Evolutionary conservation across 2,113 vertebrate genomes (phyloP).

Genomic region (Gallinago jamesoni): DNA sequence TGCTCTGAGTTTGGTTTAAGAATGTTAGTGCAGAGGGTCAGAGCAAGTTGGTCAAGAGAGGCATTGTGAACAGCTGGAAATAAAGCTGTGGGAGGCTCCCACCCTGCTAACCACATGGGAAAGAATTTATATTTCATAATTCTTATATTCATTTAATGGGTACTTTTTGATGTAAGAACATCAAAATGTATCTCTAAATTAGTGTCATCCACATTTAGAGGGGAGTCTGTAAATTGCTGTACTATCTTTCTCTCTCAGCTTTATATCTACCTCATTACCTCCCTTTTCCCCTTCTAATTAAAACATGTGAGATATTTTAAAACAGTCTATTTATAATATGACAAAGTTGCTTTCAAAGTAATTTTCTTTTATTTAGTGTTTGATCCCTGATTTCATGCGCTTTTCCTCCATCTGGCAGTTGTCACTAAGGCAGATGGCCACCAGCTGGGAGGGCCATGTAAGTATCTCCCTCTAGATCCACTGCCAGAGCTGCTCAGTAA

Average conservation of each 20-base stretch:
- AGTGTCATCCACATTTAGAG: conserved; percentile 14
- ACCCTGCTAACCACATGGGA: neutral
- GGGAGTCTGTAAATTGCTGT: neutral
- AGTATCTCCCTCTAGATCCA: conserved; percentile 37
- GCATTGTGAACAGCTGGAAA: neutral
- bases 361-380: conserved; percentile 75
- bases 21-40: neutral
- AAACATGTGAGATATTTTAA: conserved; percentile 70
- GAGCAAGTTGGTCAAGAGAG: neutral
- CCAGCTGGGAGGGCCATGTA: conserved; percentile 78
- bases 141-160: conserved; percentile 25
- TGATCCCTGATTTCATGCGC: conserved; percentile 67
- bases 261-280: conserved; percentile 20
- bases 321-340: conserved; percentile 71
- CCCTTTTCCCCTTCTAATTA: conserved; percentile 49
- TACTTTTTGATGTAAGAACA: conserved; percentile 50
- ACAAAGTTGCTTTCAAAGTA: conserved; percentile 76
- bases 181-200: conserved; percentile 63
- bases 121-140: conserved; percentile 16
- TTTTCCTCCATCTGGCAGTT: conserved; percentile 80
- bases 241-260: neutral
- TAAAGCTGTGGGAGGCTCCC: neutral
- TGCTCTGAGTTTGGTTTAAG: neutral
- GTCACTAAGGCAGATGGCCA: conserved; percentile 81
- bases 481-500: conserved; percentile 59